Conservation (phyloP, 2,888 invertebrate species). For the Nemurella pictetii region DNA sequence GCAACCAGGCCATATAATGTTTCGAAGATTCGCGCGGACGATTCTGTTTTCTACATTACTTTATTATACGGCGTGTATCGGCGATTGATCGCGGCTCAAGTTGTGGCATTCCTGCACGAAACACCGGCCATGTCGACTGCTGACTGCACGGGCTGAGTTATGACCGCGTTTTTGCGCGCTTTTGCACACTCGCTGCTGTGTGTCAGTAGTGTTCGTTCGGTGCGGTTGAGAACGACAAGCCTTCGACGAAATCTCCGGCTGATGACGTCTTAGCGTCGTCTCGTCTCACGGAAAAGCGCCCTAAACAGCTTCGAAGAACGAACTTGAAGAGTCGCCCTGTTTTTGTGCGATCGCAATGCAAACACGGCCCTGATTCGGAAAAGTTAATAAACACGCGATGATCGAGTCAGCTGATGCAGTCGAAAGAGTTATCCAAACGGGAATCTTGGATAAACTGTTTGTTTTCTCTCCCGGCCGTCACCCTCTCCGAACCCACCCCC, state of each 20-base stretch:
- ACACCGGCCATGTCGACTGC: background rate
- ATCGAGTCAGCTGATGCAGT: background rate
- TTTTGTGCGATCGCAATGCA: background rate
- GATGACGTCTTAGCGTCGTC: no score
- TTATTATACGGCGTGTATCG: constrained; percentile 11
- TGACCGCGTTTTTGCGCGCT: background rate
- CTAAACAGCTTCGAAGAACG: background rate
- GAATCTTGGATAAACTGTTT: background rate
- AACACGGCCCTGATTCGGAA: background rate
- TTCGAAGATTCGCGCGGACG: no score
- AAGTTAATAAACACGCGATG: background rate
- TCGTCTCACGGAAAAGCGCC: background rate
- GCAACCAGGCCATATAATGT: no score
- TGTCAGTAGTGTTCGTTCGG: background rate
- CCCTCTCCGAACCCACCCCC: background rate
- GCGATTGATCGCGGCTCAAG: background rate
- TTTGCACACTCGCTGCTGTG: background rate
- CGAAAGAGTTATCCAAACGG: background rate
- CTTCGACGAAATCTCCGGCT: no score
- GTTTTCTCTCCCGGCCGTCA: background rate
- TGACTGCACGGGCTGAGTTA: background rate
- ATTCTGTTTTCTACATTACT: no score
- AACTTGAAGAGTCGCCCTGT: background rate
- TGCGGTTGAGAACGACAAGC: background rate
- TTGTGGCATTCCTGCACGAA: constrained; percentile 26